Percentiles rank a stretch among this genome's conserved stretches.
Evolutionary conservation across 2,113 vertebrate genomes (phyloP).

Genomic region (Ictidomys tridecemlineatus): DNA sequence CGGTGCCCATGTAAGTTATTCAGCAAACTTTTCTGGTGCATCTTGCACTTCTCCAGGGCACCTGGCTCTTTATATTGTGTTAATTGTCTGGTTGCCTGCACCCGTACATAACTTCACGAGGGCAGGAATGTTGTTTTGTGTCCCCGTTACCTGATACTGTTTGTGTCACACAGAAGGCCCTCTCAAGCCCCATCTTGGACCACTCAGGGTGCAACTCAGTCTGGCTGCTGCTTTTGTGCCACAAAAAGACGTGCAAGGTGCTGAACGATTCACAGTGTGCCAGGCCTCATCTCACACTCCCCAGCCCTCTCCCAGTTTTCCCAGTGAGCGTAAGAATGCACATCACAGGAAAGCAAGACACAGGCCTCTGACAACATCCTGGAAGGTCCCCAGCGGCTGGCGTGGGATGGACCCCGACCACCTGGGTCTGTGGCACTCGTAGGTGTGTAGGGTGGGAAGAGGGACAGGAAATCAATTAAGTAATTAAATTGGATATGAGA

Average conservation of each 20-base stretch:
- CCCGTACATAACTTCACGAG: not conserved
- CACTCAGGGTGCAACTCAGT: not conserved
- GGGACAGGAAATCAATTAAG: not conserved
- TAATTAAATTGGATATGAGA: not conserved
- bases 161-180: not conserved
- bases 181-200: not conserved
- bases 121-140: not conserved
- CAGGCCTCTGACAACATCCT: not conserved
- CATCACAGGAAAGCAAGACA: not conserved
- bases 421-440: rapidly evolving
- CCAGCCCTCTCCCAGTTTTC: not conserved
- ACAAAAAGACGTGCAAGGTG: not conserved
- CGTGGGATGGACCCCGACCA: rapidly evolving
- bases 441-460: rapidly evolving
- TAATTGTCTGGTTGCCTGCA: not conserved
- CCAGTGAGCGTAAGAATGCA: rapidly evolving
- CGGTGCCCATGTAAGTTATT: not conserved
- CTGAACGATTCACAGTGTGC: not conserved
- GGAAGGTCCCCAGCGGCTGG: not conserved
- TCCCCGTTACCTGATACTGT: not conserved
- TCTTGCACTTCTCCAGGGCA: not conserved
- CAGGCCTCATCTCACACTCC: not conserved
- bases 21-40: not conserved
- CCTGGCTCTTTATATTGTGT: rapidly evolving
- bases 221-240: not conserved